Percentiles rank a stretch among this genome's conserved stretches.
phyloP scores from a whole-genome alignment of 2,888 invertebrate genomes.

The Ecliptopera silaceata region DNA sequence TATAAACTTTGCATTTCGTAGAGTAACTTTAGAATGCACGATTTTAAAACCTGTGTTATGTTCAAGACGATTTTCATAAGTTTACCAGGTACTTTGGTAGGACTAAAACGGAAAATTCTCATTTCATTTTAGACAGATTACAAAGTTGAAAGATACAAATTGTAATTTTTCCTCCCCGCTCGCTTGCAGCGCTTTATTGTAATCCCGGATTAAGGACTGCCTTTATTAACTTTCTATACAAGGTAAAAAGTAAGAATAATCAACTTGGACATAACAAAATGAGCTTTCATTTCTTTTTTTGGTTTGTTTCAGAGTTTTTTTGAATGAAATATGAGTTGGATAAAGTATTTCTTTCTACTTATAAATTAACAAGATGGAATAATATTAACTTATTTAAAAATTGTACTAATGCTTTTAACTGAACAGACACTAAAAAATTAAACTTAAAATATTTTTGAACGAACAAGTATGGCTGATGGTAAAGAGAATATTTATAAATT shows the following conservation, averaged over 20 bases:
- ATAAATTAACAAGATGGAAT: too few species aligned
- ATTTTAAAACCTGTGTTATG: background rate
- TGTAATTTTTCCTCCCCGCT: conserved; percentile 45
- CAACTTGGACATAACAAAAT: conserved; percentile 28
- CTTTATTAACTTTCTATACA: conserved; percentile 46
- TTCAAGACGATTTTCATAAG: background rate
- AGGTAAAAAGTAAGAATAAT: conserved; percentile 25
- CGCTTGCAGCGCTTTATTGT: conserved; percentile 50
- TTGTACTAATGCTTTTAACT: too few species aligned
- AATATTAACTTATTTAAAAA: too few species aligned
- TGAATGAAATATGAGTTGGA: background rate
- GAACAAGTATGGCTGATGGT: too few species aligned
- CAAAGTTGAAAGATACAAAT: conserved; percentile 47
- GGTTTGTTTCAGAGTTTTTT: background rate
- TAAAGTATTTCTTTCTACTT: background rate
- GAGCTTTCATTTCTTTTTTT: conserved; percentile 7
- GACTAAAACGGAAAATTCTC: too few species aligned
- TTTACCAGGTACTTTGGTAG: background rate
- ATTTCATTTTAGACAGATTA: background rate
- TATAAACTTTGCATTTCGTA: too few species aligned
- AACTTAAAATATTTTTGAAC: too few species aligned
- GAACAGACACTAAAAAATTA: too few species aligned
- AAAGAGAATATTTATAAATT: too few species aligned
- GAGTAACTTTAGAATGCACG: background rate
- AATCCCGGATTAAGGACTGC: conserved; percentile 50